Base-by-base conservation (phyloP, 2,113 vertebrate genomes). In the Crotalus helleri region DNA sequence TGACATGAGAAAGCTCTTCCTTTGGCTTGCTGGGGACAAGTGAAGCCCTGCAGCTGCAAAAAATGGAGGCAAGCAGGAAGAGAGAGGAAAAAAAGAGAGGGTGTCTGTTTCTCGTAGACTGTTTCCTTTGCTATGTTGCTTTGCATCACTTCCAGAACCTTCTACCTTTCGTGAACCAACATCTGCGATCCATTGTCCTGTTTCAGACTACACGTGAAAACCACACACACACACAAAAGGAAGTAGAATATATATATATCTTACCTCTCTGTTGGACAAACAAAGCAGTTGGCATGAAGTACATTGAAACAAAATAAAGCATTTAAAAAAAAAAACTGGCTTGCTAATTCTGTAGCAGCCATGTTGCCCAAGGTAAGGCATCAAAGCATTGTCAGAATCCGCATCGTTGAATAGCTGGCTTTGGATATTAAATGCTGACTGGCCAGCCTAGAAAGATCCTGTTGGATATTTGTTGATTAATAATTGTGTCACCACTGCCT, bases 1-100 rank as follows among this genome's bases (percentile, higher is more conserved):
- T 0, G 1, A 87, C 92, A 94, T 94, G 94, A 96, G 95, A 96
- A 96, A 96, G 91, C 91, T 0, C 93, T 86, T 88, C 93, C 95
- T 93, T 96, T 95, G 94, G 95, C 94, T 51, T 49, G 87, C 93
- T 4, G 12, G 39, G 39, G 39, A 6, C 0, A 92, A 53, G 58
- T 26, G 89, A 90, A 92, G 69, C 88, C 29, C 64, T 58, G 85
- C 57, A 23, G 51, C 85, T 53, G 51, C 29, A 7, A 19, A 74
- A 19, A 44, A 49, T 15, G 29, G 1, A 0, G 0, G 19, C 85
- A 81, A 92, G 64, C 49, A 49, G 69, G 58, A 1, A 64, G 87
- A 90, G n/a, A 0, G 8, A 74, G 6, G 1, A 15, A n/a, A 44
- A 15, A 74, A 49, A 54, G 3, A 69, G 87, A 15, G 26, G 1